These are phyloP conservation scores for Drosophila glabriapex DNA, from an alignment of 2,888 invertebrate species.

Conservation along the genomic window DNA sequence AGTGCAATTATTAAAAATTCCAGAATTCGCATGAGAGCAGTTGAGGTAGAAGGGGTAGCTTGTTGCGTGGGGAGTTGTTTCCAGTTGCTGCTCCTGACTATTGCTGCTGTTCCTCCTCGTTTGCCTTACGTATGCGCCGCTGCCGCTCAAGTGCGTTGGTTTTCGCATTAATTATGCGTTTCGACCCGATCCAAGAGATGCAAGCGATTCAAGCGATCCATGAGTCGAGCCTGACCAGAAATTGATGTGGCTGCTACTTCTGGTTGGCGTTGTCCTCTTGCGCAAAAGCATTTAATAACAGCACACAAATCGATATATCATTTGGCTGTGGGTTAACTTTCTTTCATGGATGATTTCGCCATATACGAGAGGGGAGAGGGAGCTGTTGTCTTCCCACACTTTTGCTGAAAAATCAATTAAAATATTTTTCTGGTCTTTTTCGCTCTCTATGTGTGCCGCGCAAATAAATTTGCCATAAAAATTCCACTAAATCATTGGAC, in stretches of 20 bases:
- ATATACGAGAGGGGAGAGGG: not conserved
- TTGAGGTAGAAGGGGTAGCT: constrained; percentile 12
- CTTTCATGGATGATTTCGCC: constrained; percentile 39
- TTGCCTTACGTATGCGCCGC: constrained; percentile 70
- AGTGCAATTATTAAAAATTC: constrained; percentile 82
- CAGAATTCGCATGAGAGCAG: constrained; percentile 62
- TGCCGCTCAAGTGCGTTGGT: constrained; percentile 78
- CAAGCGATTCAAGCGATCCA: constrained; percentile 48
- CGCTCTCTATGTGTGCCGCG: constrained; percentile 32
- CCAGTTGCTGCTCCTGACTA: constrained; percentile 65
- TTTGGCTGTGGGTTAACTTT: constrained; percentile 72
- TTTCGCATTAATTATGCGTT: constrained; percentile 81
- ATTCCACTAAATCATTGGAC: constrained; percentile 76
- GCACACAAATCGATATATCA: constrained; percentile 78
- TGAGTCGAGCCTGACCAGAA: constrained; percentile 67
- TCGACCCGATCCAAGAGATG: constrained; percentile 51
- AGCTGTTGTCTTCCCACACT: constrained; percentile 70
- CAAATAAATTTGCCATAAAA: constrained; percentile 79
- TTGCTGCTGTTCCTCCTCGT: constrained; percentile 53
- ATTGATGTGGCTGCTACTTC: constrained; percentile 76
- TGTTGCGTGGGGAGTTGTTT: constrained; percentile 76
- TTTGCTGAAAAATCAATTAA: constrained; percentile 77
- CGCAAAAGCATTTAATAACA: constrained; percentile 79
- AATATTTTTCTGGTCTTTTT: constrained; percentile 67
- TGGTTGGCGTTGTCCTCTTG: constrained; percentile 62